Evolutionary conservation across 2,888 invertebrate genomes (phyloP), one percentile per base, ranked within the genome.

Genomic region (Kuschelorhynchus macadamiae): DNA sequence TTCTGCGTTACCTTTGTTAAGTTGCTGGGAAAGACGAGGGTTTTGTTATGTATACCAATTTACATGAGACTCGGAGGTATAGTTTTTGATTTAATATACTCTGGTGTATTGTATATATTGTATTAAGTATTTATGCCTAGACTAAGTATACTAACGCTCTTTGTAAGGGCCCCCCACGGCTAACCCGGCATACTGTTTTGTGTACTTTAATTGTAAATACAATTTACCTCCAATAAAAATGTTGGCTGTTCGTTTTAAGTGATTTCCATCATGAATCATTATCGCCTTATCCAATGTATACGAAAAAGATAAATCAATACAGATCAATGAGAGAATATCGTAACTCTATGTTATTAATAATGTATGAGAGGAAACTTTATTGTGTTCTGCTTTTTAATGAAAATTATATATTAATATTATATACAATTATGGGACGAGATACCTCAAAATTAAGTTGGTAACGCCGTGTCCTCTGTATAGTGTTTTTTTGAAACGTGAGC

Each of bases 201-300:
- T 66, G 72, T 74, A 72, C 66, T 66, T 70, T 67, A 66, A 62
- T 60, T 80, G 78, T 80, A 80, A 69, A 79, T 80, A 80, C 79
- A 81, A 79, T 78, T 79, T 82, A 83, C 82, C 82, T 83, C 82
- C 82, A 79, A 80, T 79, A 67, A 71, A 79, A 82, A 82, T 83
- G 82, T 83, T 83, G 84, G 84, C 84, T 84, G 84, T 83, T 83
- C 82, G 81, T 83, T 84, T 83, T 77, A 83, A 83, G 83, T 84
- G 84, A 84, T 84, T 83, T 83, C 83, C 83, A 84, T 81, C 84
- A 82, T 80, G 80, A 82, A 82, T 81, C 81, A 83, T 84, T 84
- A 71, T 84, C 87, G 89, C 89, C 89, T 89, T 89, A 89, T 86
- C 86, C 87, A 87, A 89, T 88, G 89, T 89, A 89, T 89, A 89